Conservation (phyloP, 2,113 vertebrate genomes). For the Chaetura pelagica region DNA sequence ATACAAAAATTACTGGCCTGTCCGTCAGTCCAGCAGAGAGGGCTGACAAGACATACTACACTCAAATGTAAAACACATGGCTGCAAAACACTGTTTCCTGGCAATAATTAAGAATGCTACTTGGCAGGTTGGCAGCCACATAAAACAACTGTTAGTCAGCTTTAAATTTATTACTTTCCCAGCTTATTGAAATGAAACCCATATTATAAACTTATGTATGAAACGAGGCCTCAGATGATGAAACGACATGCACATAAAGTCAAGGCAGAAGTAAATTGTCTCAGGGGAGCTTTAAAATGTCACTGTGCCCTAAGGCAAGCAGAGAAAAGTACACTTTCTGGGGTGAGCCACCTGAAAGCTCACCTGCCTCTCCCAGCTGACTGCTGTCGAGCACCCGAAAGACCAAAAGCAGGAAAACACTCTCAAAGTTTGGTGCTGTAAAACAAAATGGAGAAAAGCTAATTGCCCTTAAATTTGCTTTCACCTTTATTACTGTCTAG, state of each 20-base stretch:
- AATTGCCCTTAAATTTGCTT: background rate
- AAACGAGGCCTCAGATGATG: slow-evolving; percentile 69
- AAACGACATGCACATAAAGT: slow-evolving; percentile 60
- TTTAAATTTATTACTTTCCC: slow-evolving; percentile 81
- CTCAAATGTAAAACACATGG: slow-evolving; percentile 85
- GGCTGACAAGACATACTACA: slow-evolving; percentile 81
- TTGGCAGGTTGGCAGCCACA: slow-evolving; percentile 85
- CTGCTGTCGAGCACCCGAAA: background rate
- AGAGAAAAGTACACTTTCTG: background rate
- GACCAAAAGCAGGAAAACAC: background rate
- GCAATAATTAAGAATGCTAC: slow-evolving; percentile 85
- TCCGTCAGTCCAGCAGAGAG: slow-evolving; percentile 75
- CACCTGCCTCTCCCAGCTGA: background rate
- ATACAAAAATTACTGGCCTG: slow-evolving; percentile 66
- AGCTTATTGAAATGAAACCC: slow-evolving; percentile 82
- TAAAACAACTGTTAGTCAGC: slow-evolving; percentile 82
- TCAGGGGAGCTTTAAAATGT: slow-evolving; percentile 44
- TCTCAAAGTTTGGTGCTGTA: background rate
- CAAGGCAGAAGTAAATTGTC: slow-evolving; percentile 54
- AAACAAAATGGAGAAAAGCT: background rate
- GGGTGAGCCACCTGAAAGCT: background rate
- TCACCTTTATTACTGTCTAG: background rate
- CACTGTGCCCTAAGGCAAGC: background rate
- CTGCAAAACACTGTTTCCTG: slow-evolving; percentile 85
- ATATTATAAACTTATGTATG: slow-evolving; percentile 77